Percentiles rank a stretch among this genome's conserved stretches.
Conservation (phyloP, 1,140 invertebrate genomes). For the Cyrtorhinus lividipennis region DNA sequence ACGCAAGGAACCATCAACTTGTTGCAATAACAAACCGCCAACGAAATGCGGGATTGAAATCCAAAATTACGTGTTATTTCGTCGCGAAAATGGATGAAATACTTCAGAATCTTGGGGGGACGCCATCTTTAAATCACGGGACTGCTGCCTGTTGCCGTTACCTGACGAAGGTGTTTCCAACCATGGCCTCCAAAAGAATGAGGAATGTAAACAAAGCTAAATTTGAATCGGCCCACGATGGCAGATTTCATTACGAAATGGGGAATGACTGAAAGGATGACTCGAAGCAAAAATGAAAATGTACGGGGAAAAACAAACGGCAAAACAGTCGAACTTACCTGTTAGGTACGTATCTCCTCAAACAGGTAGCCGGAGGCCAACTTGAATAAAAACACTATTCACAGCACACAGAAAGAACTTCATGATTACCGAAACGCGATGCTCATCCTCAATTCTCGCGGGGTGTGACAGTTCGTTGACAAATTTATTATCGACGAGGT, state of each 20-base stretch:
- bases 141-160: conserved; percentile 12
- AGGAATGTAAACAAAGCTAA: neutral
- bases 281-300: neutral
- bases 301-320: neutral
- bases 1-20: no score
- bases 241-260: neutral
- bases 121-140: conserved; percentile 19
- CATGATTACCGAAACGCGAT: neutral
- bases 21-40: neutral
- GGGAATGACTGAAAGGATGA: neutral
- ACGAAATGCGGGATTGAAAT: neutral
- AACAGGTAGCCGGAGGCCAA: conserved; percentile 12
- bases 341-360: conserved; percentile 13
- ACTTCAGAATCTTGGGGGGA: neutral
- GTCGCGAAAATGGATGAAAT: neutral
- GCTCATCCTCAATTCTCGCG: no score
- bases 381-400: conserved; percentile 16
- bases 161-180: conserved; percentile 18
- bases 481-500: neutral
- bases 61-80: neutral
- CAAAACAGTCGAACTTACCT: conserved; percentile 4
- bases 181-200: neutral
- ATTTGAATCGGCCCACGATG: no score
- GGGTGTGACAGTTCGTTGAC: neutral
- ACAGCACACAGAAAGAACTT: conserved; percentile 11